These are phyloP conservation scores for Cryptophagus acutangulus DNA, from an alignment of 2,888 invertebrate genomes.

Conservation along the genomic window DNA sequence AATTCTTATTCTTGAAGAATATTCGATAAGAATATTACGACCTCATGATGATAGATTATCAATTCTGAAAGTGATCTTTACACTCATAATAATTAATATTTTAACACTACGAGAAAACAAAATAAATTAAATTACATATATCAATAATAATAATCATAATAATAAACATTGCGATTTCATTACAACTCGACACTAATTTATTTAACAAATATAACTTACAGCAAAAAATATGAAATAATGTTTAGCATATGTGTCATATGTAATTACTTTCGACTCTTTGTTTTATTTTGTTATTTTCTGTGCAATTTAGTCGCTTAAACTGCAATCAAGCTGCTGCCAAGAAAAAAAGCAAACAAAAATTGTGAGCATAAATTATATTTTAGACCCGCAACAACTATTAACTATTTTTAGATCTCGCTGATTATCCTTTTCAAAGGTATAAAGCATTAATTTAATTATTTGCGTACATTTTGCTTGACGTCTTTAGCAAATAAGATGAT, in stretches of 20 bases:
- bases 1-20: neutral
- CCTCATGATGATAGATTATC: constrained; percentile 21
- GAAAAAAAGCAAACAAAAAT: too few species aligned
- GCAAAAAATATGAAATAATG: constrained; percentile 24
- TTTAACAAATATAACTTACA: neutral
- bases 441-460: too few species aligned
- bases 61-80: constrained; percentile 30
- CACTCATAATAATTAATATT: constrained; percentile 38
- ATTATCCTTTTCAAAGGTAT: too few species aligned
- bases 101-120: constrained; percentile 29
- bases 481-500: too few species aligned
- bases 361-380: too few species aligned
- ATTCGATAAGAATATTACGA: constrained; percentile 12
- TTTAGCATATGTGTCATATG: constrained; percentile 34
- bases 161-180: constrained; percentile 1
- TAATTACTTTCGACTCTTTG: too few species aligned
- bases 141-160: constrained; percentile 2
- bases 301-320: too few species aligned
- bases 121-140: constrained; percentile 5
- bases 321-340: too few species aligned
- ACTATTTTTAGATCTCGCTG: too few species aligned
- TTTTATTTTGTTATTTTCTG: too few species aligned
- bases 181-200: neutral
- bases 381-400: too few species aligned
- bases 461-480: too few species aligned